Base-by-base conservation (phyloP, 2,113 vertebrate species). In the Anolis carolinensis region DNA sequence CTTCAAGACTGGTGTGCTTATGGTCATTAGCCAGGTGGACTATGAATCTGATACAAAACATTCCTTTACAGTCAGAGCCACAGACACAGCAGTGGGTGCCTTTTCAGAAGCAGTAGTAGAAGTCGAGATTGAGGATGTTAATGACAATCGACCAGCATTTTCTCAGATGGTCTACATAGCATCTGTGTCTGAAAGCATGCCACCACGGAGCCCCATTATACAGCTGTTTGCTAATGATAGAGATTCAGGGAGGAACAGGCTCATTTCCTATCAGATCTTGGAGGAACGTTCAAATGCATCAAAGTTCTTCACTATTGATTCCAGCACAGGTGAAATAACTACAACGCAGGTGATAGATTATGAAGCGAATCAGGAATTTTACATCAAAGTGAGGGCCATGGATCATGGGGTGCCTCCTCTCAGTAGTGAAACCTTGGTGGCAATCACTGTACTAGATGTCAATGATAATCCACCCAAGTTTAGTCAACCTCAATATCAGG, bases 391-490 rank as follows among this genome's bases (percentile, higher is more conserved):
- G 70, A 97, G 93, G 95, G 98, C 96, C 39, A 94, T 87, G 30
- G 99, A 99, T 87, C 96, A 97, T 11, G 98, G 99, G 9, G 89
- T 95, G 0, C 94, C 97, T 36, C 94, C 97, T 0, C 96, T 98
- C 3, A 98, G 97, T 32, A 96, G 96, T 0, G 98, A 99, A 85
- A 96, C 96, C 23, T 87, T 96, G 16, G 96, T 99, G 50, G 93
- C 96, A 0, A 82, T 99, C 2, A 97, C 97, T 73, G 96, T 99
- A 79, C 96, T 96, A 0, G 98, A 99, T 86, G 94, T 99, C 84
- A 99, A 99, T 71, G 98, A 99, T 95, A 99, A 99, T 65, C 97
- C 98, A 55, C 98, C 99, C 0, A 96, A 96, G 92, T 99, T 99
- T 87, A 96, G 94, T 34, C 97, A 96, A 88, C 90, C 97, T 67